Percentiles rank a stretch among this genome's conserved stretches.
These are phyloP conservation scores for Drosophila affinis DNA, from an alignment of 2,888 invertebrate species.

Conservation along the genomic window DNA sequence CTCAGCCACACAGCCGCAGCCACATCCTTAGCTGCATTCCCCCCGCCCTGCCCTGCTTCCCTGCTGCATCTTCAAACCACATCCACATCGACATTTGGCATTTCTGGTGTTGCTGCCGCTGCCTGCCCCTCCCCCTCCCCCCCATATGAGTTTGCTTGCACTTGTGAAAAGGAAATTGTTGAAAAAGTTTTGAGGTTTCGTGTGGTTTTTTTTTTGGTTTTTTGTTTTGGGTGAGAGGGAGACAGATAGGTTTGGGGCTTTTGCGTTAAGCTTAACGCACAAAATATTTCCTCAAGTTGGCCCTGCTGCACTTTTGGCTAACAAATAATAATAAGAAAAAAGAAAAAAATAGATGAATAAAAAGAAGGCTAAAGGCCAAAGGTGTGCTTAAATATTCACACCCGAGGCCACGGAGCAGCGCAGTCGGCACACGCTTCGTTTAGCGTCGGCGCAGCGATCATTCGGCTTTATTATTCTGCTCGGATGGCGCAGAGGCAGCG, in stretches of 20 bases:
- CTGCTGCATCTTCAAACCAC: constrained; percentile 18
- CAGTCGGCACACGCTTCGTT: too few relatives aligned
- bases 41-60: neutral
- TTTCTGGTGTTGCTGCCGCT: constrained; percentile 4
- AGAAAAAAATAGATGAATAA: neutral
- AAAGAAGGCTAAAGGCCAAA: constrained; percentile 46
- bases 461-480: too few relatives aligned
- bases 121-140: neutral
- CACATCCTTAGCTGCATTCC: constrained; percentile 25
- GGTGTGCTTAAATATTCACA: constrained; percentile 40
- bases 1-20: constrained; percentile 45
- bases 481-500: too few relatives aligned
- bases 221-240: neutral
- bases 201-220: constrained; percentile 26
- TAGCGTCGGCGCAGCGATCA: too few relatives aligned
- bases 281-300: constrained; percentile 70
- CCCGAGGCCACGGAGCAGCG: too few relatives aligned
- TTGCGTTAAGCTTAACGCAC: constrained; percentile 71
- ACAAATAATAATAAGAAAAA: neutral
- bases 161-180: constrained; percentile 74
- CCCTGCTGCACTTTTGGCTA: constrained; percentile 36
- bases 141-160: too few relatives aligned
- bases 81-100: constrained; percentile 47
- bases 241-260: constrained; percentile 12
- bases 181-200: constrained; percentile 71